Conservation (phyloP, 2,797 vertebrate species). For the Vireo griseus region DNA sequence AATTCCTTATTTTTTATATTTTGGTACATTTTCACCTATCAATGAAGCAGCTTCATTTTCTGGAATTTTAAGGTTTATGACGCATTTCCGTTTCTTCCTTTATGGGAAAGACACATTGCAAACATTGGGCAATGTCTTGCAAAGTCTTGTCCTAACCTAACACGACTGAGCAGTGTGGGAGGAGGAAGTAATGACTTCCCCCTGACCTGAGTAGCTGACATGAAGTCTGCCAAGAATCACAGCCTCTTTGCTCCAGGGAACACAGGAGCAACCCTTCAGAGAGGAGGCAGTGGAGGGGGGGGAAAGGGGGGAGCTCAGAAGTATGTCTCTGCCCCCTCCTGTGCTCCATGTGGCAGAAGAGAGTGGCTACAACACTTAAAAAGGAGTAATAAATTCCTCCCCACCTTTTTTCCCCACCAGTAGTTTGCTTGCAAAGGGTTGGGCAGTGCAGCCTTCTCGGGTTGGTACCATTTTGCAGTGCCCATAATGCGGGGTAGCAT, state of each 20-base stretch:
- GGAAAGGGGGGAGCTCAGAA: background rate
- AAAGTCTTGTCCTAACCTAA: conserved; percentile 58
- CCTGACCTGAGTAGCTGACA: conserved; percentile 61
- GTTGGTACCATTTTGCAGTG: background rate
- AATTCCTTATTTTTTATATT: background rate
- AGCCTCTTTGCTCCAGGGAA: conserved; percentile 48
- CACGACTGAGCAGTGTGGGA: conserved; percentile 50
- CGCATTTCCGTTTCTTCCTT: conserved; percentile 4
- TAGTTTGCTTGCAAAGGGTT: background rate
- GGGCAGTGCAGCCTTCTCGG: background rate
- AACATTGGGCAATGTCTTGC: conserved; percentile 15
- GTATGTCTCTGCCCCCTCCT: conserved; percentile 19
- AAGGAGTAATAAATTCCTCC: conserved; percentile 30
- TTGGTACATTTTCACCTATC: background rate
- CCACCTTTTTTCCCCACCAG: background rate
- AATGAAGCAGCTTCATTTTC: background rate
- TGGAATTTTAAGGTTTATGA: conserved; percentile 18
- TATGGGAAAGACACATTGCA: conserved; percentile 49
- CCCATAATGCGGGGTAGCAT: background rate
- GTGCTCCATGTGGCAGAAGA: conserved; percentile 22
- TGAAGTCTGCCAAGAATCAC: conserved; percentile 63
- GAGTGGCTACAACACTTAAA: conserved; percentile 16
- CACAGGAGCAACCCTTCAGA: conserved; percentile 43
- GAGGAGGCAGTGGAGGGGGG: background rate
- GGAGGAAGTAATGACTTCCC: conserved; percentile 66